A percentile compares a stretch with the other conserved stretches of the same genome.
phyloP scores from a whole-genome alignment of 2,113 vertebrate species.

The Vombatus ursinus region DNA sequence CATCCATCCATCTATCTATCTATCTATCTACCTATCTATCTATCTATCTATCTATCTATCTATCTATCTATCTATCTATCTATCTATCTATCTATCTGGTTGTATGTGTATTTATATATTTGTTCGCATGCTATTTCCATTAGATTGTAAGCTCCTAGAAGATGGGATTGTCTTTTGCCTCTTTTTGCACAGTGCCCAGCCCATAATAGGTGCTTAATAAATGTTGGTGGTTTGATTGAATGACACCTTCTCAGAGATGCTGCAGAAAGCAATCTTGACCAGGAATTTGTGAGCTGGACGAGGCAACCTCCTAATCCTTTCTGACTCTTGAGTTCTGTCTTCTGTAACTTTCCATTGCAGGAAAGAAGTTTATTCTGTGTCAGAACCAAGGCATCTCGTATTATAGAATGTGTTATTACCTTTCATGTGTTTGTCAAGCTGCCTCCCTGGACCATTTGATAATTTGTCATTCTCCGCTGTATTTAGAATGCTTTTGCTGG shows the following conservation, averaged over 20 bases:
- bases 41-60: too few relatives aligned
- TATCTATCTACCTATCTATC: too few relatives aligned
- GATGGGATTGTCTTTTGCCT: neutral
- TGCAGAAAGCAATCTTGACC: neutral
- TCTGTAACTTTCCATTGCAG: constrained; percentile 1
- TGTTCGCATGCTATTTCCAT: neutral
- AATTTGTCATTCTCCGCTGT: constrained; percentile 75
- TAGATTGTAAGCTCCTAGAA: neutral
- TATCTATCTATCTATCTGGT: neutral
- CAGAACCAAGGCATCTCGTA: constrained; percentile 24
- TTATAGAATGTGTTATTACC: constrained; percentile 18
- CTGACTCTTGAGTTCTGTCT: neutral
- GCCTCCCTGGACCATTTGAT: constrained; percentile 56
- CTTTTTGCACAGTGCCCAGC: neutral
- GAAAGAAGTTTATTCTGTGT: constrained; percentile 42
- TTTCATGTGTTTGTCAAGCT: constrained; percentile 72
- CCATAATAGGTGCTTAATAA: neutral
- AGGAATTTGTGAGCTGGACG: neutral
- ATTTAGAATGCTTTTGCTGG: constrained; percentile 69
- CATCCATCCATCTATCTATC: too few relatives aligned
- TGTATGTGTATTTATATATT: neutral
- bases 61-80: neutral
- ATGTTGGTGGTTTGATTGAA: neutral
- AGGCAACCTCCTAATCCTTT: neutral
- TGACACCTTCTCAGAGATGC: neutral